Evolutionary conservation across 2,113 vertebrate genomes (phyloP), one percentile per base, ranked within the genome.

Genomic region (Stegostoma tigrinum): DNA sequence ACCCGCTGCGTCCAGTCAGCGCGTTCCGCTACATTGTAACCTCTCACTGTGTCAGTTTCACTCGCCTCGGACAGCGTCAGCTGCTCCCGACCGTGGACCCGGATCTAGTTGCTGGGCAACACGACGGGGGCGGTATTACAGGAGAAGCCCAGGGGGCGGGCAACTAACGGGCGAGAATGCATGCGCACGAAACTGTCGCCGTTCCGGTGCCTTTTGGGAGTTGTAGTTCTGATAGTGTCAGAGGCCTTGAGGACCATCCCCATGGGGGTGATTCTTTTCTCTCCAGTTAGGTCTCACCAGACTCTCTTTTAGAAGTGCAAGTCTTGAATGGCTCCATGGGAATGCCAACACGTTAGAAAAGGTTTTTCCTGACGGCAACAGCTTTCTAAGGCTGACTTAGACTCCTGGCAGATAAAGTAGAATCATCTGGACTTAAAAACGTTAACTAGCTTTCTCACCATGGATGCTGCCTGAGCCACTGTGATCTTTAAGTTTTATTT

Each of bases 1-100:
- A 93, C 87, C 52, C 87, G 3, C 42, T 48, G 42, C 4, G 83
- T 86, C 83, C 83, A 86, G 83, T 48, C 75, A 75, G 30, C 75
- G 89, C 61, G 89, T 61, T 66, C 66, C 34, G 89, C 89, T 66
- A 93, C 61, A 93, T 93, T 93, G 89, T 66, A 93, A 66, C 89
- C 61, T 93, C 23, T 66, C 34, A 61, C 61, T 67, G 61, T 93
- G 61, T 93, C 61, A 93, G 89, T 90, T 38, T 90, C 24, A 27
- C 87, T 64, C 86, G 52, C 34, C 2, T 2, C 12, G 75, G 75
- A 34, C 34, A 7, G 89, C 38, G 61, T 93, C 89, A 93, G 61
- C 89, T 64, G 61, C 89, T 93, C 66, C 89, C 87, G 55, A 91
- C 12, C 87, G 87, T 55, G 52, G 48, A 61, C 52, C 87, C 55